Base-by-base conservation (phyloP, 2,888 invertebrate species). In the Timema cristinae region DNA sequence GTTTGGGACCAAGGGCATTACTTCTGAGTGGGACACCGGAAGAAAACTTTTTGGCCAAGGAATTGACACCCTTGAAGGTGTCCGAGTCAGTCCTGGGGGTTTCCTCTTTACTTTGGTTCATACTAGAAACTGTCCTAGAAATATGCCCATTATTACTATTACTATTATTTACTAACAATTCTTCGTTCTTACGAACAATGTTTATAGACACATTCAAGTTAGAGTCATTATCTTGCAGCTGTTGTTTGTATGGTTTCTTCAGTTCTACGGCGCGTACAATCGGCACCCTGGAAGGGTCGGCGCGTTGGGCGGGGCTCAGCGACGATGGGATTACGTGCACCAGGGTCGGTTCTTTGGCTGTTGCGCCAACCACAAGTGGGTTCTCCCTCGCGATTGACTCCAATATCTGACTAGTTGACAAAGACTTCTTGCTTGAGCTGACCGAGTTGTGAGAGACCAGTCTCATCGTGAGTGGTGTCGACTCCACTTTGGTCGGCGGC, bases 251-350 rank as follows among this genome's bases (percentile, higher is more conserved):
- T 0, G 82, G 80, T 76, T 85, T 85, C 75, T 85, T 85, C 32
- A 85, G 78, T 77, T 85, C 85, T 0, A 85, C 85, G 6, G 84
- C 81, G 74, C 84, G 77, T 8, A 85, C 85, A 15, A 85, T 81
- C 49, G 85, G 85, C 54, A 84, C 81, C 70, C 83, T 77, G 5
- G 83, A 82, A 16, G 81, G 79, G 73, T 82, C 83, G 61, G 78
- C 79, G 72, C 77, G 50, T 11, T 59, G 47, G 47, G 32, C 49
- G 16, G 32, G 51, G 15, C 10, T 8, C 11, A 7, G 47, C 5
- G 4, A 32, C 6, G 63, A 48, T 48, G 11, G 9, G 63, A 32
- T 48, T 0, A 63, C 63, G 7, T 47, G 63, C 63, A 63, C 47
- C 11, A 48, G 48, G 47, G 68, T 56, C 10, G 50, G 15, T 50